Percentiles rank a stretch among this genome's conserved stretches.
Evolutionary conservation across 2,888 invertebrate species (phyloP).

Genomic region (Coenonympha glycerion): DNA sequence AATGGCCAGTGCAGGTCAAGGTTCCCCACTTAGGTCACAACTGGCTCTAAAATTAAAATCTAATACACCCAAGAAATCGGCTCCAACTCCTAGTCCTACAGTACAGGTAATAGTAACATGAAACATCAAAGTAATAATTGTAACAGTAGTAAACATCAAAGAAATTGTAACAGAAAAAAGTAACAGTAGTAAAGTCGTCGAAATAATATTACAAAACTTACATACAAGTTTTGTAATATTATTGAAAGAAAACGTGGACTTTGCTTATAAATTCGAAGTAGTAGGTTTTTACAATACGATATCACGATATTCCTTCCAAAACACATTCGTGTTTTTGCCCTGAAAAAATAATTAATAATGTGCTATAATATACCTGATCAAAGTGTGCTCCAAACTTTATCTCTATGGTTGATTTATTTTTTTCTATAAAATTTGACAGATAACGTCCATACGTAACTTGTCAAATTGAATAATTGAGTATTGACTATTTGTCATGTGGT

Average conservation of each 20-base stretch:
- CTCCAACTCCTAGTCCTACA: constrained; percentile 63
- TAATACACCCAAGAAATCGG: constrained; percentile 71
- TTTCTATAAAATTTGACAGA: no score
- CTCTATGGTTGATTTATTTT: neutral
- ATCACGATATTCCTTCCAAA: no score
- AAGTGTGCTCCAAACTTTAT: neutral
- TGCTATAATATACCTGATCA: no score
- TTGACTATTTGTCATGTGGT: neutral
- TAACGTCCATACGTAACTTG: no score
- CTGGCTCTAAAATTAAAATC: constrained; percentile 81
- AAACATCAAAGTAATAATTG: no score
- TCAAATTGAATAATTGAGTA: neutral
- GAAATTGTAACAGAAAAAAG: neutral
- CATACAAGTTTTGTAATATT: no score
- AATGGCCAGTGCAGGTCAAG: constrained; percentile 79
- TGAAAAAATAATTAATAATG: neutral
- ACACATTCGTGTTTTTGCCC: neutral
- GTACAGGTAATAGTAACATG: constrained; percentile 50
- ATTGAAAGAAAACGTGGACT: no score
- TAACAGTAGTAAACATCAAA: no score
- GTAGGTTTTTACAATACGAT: no score
- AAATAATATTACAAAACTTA: no score
- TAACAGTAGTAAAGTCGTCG: no score
- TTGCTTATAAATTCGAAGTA: no score
- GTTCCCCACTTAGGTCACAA: constrained; percentile 83